These are phyloP conservation scores for Drosophila percnosoma DNA, from an alignment of 2,888 invertebrate genomes.

Conservation along the genomic window DNA sequence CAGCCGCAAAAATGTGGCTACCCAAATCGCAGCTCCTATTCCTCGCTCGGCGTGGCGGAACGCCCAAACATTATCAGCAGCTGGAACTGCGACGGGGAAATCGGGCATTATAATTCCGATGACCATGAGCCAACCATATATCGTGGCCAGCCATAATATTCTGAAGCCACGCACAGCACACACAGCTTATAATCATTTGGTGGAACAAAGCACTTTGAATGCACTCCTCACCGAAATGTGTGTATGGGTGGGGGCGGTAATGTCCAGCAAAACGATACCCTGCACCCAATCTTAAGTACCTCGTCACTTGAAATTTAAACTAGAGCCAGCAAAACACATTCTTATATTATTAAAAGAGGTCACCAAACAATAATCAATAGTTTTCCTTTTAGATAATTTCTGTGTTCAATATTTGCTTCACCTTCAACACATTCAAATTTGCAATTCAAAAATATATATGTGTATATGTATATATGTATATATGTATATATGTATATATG, in stretches of 20 bases:
- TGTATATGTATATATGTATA: too few species aligned
- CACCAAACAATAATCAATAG: not conserved
- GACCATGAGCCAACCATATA: slow-evolving; percentile 48
- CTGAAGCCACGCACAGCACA: not conserved
- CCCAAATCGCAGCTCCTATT: slow-evolving; percentile 26
- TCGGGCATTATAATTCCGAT: slow-evolving; percentile 42
- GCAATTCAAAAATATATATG: not conserved
- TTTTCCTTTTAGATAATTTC: not conserved
- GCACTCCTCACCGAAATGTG: not conserved
- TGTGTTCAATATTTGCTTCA: not conserved
- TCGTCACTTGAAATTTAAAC: not conserved
- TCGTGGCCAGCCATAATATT: slow-evolving; percentile 21
- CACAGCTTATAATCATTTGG: not conserved
- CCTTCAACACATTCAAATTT: not conserved
- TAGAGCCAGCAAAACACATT: not conserved
- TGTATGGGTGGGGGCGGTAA: not conserved
- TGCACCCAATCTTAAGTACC: not conserved
- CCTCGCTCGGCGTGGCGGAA: slow-evolving; percentile 8
- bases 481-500: too few species aligned
- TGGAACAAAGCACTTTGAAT: not conserved
- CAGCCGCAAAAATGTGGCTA: slow-evolving; percentile 23
- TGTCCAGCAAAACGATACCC: not conserved
- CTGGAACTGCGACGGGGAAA: slow-evolving; percentile 43
- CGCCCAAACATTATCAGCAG: slow-evolving; percentile 13
- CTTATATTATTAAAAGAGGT: not conserved